A percentile compares a stretch with the other conserved stretches of the same genome.
Conservation (phyloP, 2,113 vertebrate genomes). For the Pterophyllum scalare region DNA sequence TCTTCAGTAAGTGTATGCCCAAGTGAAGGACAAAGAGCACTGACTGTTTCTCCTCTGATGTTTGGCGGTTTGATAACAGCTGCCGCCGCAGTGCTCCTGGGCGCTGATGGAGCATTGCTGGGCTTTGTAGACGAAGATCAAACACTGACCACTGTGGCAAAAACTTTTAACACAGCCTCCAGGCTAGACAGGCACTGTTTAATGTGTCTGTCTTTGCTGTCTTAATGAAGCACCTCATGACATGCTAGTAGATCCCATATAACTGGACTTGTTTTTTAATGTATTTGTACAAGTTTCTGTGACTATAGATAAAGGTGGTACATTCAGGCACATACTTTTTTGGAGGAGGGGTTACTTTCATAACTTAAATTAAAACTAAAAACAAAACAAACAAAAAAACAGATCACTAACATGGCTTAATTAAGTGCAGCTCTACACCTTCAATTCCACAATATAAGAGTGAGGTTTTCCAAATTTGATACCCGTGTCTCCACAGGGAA, state of each 20-base stretch:
- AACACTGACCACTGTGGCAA: slow-evolving; percentile 21
- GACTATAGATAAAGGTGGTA: too few relatives aligned
- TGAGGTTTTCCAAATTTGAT: background rate
- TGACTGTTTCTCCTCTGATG: slow-evolving; percentile 40
- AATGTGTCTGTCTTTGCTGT: slow-evolving; percentile 21
- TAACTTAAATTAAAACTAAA: too few relatives aligned
- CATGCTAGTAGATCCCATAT: background rate
- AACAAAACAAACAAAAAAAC: too few relatives aligned
- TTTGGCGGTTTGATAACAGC: slow-evolving; percentile 29
- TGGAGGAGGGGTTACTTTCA: too few relatives aligned
- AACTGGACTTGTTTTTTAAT: too few relatives aligned
- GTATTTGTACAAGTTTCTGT: too few relatives aligned
- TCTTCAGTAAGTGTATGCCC: background rate
- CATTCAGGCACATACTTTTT: too few relatives aligned
- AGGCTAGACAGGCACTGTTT: background rate
- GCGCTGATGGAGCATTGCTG: slow-evolving; percentile 13
- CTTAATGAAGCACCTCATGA: background rate
- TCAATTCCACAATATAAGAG: background rate
- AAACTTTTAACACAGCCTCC: slow-evolving; percentile 18
- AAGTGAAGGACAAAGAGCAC: slow-evolving; percentile 54
- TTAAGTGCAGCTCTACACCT: background rate
- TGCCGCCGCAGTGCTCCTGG: background rate
- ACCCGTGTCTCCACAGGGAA: background rate
- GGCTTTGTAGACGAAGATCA: slow-evolving; percentile 51
- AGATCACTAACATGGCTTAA: background rate